Base-by-base conservation (phyloP, 2,113 vertebrate species). In the Rhagologus leucostigma region DNA sequence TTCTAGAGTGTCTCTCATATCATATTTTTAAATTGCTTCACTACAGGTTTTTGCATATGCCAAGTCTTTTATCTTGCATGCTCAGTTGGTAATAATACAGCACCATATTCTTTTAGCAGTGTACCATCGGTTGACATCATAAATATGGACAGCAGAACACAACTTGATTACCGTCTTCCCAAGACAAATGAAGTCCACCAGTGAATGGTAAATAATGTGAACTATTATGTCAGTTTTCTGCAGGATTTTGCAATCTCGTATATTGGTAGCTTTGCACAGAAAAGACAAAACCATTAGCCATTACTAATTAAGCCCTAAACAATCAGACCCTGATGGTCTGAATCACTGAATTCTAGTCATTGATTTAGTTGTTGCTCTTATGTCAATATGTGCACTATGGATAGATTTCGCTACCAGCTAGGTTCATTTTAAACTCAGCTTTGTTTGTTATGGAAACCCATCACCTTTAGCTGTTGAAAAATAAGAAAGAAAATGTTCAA, bases 151-250 rank as follows among this genome's bases (percentile, higher is more conserved):
- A 86, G 21, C 35, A 81, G 35, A 89, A 70, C 17, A 62, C 21
- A 42, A 39, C 24, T 41, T 97, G 10, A 81, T 93, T 88, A 87
- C 53, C 44, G 75, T 82, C 60, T 97, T 68, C 71, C 17, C 62
- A 89, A 29, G 33, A 77, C 32, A 92, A 95, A 73, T 47, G 35
- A 91, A 55, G 55, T 94, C 82, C 96, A 94, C 87, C 21, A 56
- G 53, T 64, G 49, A 79, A 10, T 35, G 75, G 76, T 83, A 89
- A 94, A 85, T 76, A 91, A 89, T 73, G 33, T 88, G 29, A 55
- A 41, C 23, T 57, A 67, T 74, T 47, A 50, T 89, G 95, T 63
- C 24, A 57, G 63, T 42, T 87, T 74, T 92, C 44, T 81, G 42
- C 27, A 80, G 33, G 59, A 94, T 29, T 94, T 91, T 94, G 23